These are phyloP conservation scores for Hemaris fuciformis DNA, from an alignment of 2,888 invertebrate genomes.

Conservation along the genomic window DNA sequence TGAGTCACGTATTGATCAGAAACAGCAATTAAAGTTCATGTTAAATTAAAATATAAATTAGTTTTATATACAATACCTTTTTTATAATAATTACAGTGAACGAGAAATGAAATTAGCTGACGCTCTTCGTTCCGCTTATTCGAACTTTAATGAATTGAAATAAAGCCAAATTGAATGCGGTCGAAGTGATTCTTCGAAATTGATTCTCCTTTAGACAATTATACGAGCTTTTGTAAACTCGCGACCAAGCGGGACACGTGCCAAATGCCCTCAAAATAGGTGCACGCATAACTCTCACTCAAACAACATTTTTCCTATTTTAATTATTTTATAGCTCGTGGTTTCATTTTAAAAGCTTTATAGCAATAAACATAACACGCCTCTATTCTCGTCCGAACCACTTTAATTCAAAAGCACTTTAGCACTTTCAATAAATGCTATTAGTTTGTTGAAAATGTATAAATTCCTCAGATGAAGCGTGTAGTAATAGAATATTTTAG, in stretches of 20 bases:
- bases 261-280: slow-evolving; percentile 41
- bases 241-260: slow-evolving; percentile 36
- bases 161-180: not conserved
- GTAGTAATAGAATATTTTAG: not conserved
- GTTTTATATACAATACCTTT: not conserved
- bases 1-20: not conserved
- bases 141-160: not conserved
- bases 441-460: slow-evolving; percentile 12
- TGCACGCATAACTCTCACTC: slow-evolving; percentile 27
- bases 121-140: not conserved
- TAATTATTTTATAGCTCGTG: slow-evolving; percentile 34
- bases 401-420: slow-evolving; percentile 14
- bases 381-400: not conserved
- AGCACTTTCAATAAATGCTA: slow-evolving; percentile 21
- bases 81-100: not conserved
- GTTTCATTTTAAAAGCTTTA: slow-evolving; percentile 20
- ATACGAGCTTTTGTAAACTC: slow-evolving; percentile 27
- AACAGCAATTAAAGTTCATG: not conserved
- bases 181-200: not conserved
- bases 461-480: not conserved
- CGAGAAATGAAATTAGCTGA: not conserved
- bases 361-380: slow-evolving; percentile 11
- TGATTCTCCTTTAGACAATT: not conserved
- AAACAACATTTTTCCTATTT: slow-evolving; percentile 38
- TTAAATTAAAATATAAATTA: not conserved